Base-by-base conservation (phyloP, 2,888 invertebrate genomes). In the Dusona sp. region DNA sequence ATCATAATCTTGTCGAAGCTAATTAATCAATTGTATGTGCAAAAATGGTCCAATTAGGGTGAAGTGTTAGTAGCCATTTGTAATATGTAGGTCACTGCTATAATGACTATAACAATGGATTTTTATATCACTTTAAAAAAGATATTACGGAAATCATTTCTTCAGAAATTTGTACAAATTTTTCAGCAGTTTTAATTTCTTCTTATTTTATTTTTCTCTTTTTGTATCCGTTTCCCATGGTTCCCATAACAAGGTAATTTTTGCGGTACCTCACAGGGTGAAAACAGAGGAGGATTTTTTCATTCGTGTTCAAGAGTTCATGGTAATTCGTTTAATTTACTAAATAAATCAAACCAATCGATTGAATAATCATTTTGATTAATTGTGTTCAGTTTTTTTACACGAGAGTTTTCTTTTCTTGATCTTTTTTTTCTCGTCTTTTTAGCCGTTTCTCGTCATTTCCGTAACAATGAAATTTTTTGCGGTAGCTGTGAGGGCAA, bases 391-490 rank as follows among this genome's bases (percentile, higher is more conserved):
- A 45, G 13, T 3, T 45, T 13, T 45, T 22, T 16, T 9, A 45
- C n/a, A 33, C 3, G n/a, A 7, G n/a, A 48, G n/a, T 22, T 36
- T 54, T 73, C 13, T 54, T 54, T 11, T n/a, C 2, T 54, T n/a
- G n/a, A n/a, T n/a, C n/a, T n/a, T n/a, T 25, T 1, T 54, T 25
- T 25, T 48, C 36, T 36, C 7, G 7, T 38, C 9, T 19, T 16
- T 38, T 33, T 9, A n/a, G 22, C 22, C 6, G 22, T 25, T n/a
- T 25, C 9, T 57, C 36, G 1, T 36, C 29, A 29, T 45, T 79
- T 57, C 57, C 33, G 68, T 45, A 57, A 45, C 57, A 33, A 64
- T 70, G n/a, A 70, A 29, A 61, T 61, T 79, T 79, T 61, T 45
- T 57, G 29, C 13, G 42, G 11, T 51, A 51, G 11, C 19, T 42